Conservation (phyloP, 2,113 vertebrate species). For the Pterocles orientalis region DNA sequence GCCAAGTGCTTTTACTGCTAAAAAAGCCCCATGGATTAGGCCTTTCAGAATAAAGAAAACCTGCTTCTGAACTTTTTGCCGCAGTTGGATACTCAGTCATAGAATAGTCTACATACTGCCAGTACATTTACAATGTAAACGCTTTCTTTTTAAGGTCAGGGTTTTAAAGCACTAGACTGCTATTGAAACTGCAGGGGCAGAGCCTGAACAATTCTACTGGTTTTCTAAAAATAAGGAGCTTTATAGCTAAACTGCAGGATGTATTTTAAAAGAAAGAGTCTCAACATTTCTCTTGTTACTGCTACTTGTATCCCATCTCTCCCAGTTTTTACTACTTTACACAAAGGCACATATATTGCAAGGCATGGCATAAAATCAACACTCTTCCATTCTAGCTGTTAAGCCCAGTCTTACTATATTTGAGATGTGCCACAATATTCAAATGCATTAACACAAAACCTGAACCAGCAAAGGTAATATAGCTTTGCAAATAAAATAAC, state of each 20-base stretch:
- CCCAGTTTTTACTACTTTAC: constrained; percentile 37
- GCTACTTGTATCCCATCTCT: constrained; percentile 53
- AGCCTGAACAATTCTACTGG: constrained; percentile 61
- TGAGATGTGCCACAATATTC: background rate
- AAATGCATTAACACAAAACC: background rate
- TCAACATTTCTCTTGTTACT: constrained; percentile 57
- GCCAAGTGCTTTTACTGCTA: constrained; percentile 64
- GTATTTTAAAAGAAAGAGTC: constrained; percentile 62
- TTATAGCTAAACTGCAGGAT: constrained; percentile 71
- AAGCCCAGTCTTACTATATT: background rate
- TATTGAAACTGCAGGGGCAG: constrained; percentile 71
- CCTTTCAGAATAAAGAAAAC: constrained; percentile 69
- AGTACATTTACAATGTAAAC: constrained; percentile 67
- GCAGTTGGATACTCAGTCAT: constrained; percentile 10
- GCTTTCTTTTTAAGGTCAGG: constrained; percentile 72
- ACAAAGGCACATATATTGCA: constrained; percentile 3
- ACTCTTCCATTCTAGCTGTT: background rate
- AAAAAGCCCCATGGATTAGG: constrained; percentile 66
- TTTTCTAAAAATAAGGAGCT: constrained; percentile 72
- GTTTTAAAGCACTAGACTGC: constrained; percentile 70
- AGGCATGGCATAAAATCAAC: constrained; percentile 35
- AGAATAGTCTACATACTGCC: constrained; percentile 58
- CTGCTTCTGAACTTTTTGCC: constrained; percentile 62
- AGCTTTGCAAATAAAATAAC: background rate
- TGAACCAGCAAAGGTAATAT: background rate